These are phyloP conservation scores for Crypturellus tataupa DNA, from an alignment of 2,797 vertebrate species.

Conservation along the genomic window DNA sequence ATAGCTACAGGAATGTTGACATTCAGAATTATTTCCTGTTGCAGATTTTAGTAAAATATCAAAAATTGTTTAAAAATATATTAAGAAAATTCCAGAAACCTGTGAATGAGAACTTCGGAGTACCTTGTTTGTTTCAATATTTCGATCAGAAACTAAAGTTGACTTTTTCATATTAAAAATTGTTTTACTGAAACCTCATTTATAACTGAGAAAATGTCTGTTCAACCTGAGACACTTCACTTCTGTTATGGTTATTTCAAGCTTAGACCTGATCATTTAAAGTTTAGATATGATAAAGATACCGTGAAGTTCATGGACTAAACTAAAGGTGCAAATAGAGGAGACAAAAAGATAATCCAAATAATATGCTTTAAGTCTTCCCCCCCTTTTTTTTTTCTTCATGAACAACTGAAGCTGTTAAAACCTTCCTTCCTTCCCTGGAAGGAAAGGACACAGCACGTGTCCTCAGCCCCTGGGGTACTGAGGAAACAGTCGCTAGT, in stretches of 20 bases:
- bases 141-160: neutral
- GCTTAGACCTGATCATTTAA: neutral
- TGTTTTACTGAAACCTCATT: neutral
- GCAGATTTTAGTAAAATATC: neutral
- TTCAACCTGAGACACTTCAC: neutral
- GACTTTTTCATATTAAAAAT: neutral
- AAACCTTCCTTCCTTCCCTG: neutral
- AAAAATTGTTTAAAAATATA: neutral
- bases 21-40: neutral
- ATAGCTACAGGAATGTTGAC: neutral
- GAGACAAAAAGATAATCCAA: neutral
- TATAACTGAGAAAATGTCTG: neutral
- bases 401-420: neutral
- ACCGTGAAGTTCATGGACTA: neutral
- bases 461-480: neutral
- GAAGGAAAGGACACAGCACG: neutral
- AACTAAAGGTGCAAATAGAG: neutral
- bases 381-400: neutral
- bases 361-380: neutral
- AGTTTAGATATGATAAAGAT: neutral
- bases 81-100: neutral
- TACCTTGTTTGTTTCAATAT: neutral
- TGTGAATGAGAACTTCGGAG: neutral
- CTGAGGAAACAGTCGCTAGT: neutral
- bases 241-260: neutral